A percentile compares a stretch with the other conserved stretches of the same genome.
phyloP scores from a whole-genome alignment of 2,888 invertebrate species.

The Cyclophora albipunctata region DNA sequence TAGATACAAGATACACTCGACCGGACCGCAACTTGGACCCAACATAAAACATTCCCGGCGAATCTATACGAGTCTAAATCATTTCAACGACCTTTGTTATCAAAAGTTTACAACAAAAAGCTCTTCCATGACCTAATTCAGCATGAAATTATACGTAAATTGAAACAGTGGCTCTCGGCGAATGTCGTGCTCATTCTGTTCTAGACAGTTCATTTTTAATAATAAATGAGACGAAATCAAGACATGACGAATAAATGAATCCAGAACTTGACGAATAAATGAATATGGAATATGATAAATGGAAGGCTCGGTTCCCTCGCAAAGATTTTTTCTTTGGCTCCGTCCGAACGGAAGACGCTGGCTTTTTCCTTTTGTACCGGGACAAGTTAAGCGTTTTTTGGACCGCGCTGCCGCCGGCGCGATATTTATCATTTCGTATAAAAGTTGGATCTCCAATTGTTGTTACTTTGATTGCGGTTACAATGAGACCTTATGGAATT shows the following conservation, averaged over 20 bases:
- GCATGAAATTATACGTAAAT: slow-evolving; percentile 70
- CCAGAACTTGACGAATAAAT: slow-evolving; percentile 77
- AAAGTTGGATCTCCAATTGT: slow-evolving; percentile 60
- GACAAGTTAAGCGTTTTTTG: slow-evolving; percentile 75
- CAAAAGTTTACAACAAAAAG: slow-evolving; percentile 28
- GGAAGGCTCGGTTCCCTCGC: slow-evolving; percentile 70
- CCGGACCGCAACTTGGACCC: slow-evolving; percentile 15
- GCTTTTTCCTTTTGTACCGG: slow-evolving; percentile 74
- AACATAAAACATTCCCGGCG: slow-evolving; percentile 20
- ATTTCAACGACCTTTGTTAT: slow-evolving; percentile 22
- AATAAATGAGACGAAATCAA: slow-evolving; percentile 77
- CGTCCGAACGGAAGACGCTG: slow-evolving; percentile 73
- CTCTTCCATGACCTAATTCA: slow-evolving; percentile 50
- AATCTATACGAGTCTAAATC: slow-evolving; percentile 22
- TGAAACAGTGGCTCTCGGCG: slow-evolving; percentile 67
- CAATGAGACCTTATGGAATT: slow-evolving; percentile 25
- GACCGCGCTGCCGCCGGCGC: slow-evolving; percentile 59
- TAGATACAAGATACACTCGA: slow-evolving; percentile 42
- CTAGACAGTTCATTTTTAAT: slow-evolving; percentile 77
- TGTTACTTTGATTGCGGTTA: slow-evolving; percentile 48
- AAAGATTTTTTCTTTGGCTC: slow-evolving; percentile 72
- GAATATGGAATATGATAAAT: slow-evolving; percentile 77
- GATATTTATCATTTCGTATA: slow-evolving; percentile 73
- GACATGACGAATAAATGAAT: slow-evolving; percentile 77
- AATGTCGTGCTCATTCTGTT: slow-evolving; percentile 63